phyloP scores from a whole-genome alignment of 2,797 vertebrate genomes.

The Corythornis leucogaster region DNA sequence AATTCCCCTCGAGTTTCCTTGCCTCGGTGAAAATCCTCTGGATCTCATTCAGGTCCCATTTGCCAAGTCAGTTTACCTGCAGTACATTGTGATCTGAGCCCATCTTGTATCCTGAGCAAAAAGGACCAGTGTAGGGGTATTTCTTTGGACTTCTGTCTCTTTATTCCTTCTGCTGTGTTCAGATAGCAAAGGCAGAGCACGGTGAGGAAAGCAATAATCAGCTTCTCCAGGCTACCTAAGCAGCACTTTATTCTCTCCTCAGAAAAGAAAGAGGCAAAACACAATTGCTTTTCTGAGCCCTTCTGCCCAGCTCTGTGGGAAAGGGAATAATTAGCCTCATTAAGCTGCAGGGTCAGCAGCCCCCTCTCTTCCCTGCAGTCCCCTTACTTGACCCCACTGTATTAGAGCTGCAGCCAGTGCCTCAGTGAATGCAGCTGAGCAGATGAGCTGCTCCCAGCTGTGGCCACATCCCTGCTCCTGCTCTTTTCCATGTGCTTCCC shows the following conservation, averaged over 20 bases:
- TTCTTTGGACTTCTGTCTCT: background rate
- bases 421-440: background rate
- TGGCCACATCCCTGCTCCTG: accelerated
- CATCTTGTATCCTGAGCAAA: background rate
- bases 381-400: background rate
- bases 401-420: background rate
- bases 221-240: background rate
- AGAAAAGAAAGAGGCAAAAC: slow-evolving; percentile 12
- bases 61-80: background rate
- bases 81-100: background rate
- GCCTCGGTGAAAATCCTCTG: background rate
- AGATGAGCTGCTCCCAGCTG: accelerated
- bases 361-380: background rate
- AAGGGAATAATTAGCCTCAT: slow-evolving; percentile 40
- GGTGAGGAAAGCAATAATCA: slow-evolving; percentile 4
- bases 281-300: slow-evolving; percentile 17
- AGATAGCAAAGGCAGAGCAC: background rate
- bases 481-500: background rate
- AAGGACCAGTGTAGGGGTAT: background rate
- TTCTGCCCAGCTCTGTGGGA: background rate
- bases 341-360: background rate
- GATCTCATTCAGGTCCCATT: background rate
- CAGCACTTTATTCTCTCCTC: background rate
- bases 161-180: background rate
- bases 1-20: background rate